Percentiles rank a stretch among this genome's conserved stretches.
Evolutionary conservation across 2,797 vertebrate species (phyloP).

Genomic region (Rhynchotus rufescens): DNA sequence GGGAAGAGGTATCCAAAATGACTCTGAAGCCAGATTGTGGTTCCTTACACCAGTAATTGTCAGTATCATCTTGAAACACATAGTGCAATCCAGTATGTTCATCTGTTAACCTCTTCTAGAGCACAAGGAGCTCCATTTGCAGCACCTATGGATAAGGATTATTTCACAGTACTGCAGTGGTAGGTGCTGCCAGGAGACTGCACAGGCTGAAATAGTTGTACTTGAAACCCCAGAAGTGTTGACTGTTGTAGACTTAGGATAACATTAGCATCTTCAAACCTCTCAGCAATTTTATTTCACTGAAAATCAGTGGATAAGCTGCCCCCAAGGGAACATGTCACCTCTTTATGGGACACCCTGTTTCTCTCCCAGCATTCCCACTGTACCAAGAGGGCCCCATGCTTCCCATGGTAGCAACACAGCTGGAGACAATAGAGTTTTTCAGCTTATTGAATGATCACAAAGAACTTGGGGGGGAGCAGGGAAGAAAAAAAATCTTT

Average conservation of each 20-base stretch:
- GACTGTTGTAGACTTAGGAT: neutral
- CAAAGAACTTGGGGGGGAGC: neutral
- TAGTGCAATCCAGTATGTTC: accelerated
- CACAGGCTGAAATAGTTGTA: neutral
- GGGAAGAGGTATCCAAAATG: accelerated
- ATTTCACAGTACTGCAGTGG: neutral
- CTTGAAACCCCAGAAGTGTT: neutral
- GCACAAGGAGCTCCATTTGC: neutral
- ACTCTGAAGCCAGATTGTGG: neutral
- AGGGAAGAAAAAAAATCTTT: neutral
- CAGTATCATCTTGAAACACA: neutral
- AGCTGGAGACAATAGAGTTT: neutral
- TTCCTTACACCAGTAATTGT: accelerated
- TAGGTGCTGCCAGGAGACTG: neutral
- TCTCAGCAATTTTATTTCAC: neutral
- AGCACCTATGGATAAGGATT: neutral
- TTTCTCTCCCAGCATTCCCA: neutral
- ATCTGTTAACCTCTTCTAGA: neutral
- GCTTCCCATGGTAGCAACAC: neutral
- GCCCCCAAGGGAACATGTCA: neutral
- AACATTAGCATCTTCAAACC: neutral
- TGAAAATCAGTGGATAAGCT: neutral
- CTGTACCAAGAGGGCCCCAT: neutral
- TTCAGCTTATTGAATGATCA: neutral
- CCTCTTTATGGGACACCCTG: neutral